phyloP scores from a whole-genome alignment of 2,888 invertebrate genomes.

The Sinodicranocentrus sp. region DNA sequence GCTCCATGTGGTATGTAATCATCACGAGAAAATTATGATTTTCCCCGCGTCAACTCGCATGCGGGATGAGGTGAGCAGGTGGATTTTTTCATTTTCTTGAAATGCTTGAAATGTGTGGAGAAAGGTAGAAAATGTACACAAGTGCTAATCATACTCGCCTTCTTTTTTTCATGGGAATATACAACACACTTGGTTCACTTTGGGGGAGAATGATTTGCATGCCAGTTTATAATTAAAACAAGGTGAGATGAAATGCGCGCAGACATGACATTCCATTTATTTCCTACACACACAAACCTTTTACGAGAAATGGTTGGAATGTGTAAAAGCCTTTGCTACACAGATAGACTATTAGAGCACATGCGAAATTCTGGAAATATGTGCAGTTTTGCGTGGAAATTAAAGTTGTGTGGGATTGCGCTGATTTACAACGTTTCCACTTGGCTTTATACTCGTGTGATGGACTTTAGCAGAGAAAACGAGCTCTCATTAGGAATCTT shows the following conservation, averaged over 20 bases:
- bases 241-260: conserved; percentile 42
- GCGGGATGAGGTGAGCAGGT: not conserved
- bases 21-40: conserved; percentile 40
- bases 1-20: conserved; percentile 13
- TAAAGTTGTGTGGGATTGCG: no score
- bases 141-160: conserved; percentile 23
- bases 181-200: not conserved
- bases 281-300: not conserved
- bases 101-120: no score
- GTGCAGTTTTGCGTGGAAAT: no score
- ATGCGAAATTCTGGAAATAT: no score
- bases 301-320: not conserved
- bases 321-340: not conserved
- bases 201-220: conserved; percentile 43
- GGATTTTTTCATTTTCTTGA: not conserved
- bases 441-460: no score
- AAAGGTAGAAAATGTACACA: conserved; percentile 7
- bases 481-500: no score
- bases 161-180: conserved; percentile 13
- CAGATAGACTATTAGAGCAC: no score
- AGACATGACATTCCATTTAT: conserved; percentile 8
- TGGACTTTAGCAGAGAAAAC: no score
- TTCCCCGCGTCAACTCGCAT: not conserved
- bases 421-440: no score
- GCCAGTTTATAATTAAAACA: conserved; percentile 56